Conservation (phyloP, 2,797 vertebrate species). For the Poliocrania exsul region DNA sequence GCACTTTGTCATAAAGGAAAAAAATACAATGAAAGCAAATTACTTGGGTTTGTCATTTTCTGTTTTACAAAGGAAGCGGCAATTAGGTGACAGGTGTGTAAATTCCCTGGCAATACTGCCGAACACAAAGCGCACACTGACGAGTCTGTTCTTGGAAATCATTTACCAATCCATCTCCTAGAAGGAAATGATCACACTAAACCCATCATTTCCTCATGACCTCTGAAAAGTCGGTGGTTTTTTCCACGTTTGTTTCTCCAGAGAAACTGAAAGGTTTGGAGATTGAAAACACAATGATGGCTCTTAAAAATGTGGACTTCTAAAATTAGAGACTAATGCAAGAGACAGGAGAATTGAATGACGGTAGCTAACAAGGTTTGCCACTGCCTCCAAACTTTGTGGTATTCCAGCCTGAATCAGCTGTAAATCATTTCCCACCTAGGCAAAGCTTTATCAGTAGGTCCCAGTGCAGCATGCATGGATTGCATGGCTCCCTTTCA, state of each 20-base stretch:
- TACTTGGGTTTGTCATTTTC: not conserved
- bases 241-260: not conserved
- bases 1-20: not conserved
- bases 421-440: not conserved
- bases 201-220: not conserved
- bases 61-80: not conserved
- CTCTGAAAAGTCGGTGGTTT: not conserved
- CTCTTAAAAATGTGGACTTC: not conserved
- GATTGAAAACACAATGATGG: conserved; percentile 18
- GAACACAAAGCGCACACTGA: not conserved
- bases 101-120: not conserved
- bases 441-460: fast-evolving
- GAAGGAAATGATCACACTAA: not conserved
- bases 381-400: not conserved
- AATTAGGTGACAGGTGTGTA: conserved; percentile 29
- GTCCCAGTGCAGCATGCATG: not conserved
- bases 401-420: not conserved
- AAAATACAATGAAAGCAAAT: not conserved
- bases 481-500: not conserved
- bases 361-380: not conserved
- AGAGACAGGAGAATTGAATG: not conserved
- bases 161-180: not conserved
- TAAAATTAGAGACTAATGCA: not conserved
- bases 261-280: not conserved
- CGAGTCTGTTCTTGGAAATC: not conserved